These are phyloP conservation scores for Sicus ferrugineus DNA, from an alignment of 2,888 invertebrate species.

Conservation along the genomic window DNA sequence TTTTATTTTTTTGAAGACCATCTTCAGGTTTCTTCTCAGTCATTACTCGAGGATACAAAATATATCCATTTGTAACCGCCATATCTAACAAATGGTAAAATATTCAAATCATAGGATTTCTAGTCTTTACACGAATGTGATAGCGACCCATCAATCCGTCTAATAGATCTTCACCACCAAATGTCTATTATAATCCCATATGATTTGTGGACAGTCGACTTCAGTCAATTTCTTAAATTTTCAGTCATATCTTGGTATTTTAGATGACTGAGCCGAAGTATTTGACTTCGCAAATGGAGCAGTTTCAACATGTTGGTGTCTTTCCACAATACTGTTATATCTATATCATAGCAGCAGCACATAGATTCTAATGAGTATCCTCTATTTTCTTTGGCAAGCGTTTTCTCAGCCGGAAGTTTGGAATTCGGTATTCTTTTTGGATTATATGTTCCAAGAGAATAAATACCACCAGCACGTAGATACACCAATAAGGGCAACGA, in stretches of 20 bases:
- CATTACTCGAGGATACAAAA: conserved; percentile 16
- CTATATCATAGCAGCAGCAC: background rate
- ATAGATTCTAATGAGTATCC: background rate
- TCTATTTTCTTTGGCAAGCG: background rate
- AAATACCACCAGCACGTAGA: background rate
- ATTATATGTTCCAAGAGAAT: background rate
- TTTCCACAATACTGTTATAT: conserved; percentile 26
- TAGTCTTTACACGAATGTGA: conserved; percentile 19
- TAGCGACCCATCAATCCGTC: conserved; percentile 31
- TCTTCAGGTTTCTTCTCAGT: background rate
- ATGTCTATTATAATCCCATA: conserved; percentile 29
- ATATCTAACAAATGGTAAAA: conserved; percentile 33
- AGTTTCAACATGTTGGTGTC: conserved; percentile 68
- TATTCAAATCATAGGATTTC: conserved; percentile 14
- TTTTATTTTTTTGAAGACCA: conserved; percentile 21
- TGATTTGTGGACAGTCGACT: conserved; percentile 21
- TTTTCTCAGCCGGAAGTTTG: background rate
- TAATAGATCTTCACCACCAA: conserved; percentile 16
- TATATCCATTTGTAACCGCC: conserved; percentile 25
- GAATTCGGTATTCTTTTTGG: background rate
- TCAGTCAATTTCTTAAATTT: conserved; percentile 16
- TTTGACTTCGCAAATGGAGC: conserved; percentile 89
- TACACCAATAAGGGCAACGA: background rate
- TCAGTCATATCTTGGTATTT: conserved; percentile 22
- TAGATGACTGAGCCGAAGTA: conserved; percentile 63